Conservation (phyloP, 1,140 invertebrate species). For the Lasioglossum albipes region DNA sequence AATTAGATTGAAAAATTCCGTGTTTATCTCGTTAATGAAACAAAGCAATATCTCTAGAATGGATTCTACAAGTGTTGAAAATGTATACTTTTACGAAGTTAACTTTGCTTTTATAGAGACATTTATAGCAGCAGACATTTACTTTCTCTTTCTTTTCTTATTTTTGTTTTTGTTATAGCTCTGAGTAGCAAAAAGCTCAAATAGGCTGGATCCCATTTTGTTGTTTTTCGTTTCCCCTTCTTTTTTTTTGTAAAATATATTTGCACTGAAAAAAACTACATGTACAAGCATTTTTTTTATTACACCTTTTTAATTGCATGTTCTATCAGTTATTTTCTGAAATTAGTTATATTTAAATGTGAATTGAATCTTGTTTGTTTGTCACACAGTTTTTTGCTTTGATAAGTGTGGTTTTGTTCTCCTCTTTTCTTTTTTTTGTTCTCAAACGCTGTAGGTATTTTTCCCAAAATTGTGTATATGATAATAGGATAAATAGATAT, state of each 20-base stretch:
- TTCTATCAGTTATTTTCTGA: neutral
- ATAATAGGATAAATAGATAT: constrained; percentile 43
- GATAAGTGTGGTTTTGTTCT: neutral
- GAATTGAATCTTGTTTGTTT: constrained; percentile 7
- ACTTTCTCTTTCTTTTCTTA: neutral
- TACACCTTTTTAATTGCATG: constrained; percentile 27
- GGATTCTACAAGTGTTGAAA: constrained; percentile 31
- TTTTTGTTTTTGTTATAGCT: constrained; percentile 17
- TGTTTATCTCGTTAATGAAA: constrained; percentile 17
- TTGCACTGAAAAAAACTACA: constrained; percentile 32
- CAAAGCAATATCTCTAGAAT: constrained; percentile 16
- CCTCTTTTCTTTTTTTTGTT: constrained; percentile 1
- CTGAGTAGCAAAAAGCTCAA: constrained; percentile 3
- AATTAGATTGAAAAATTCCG: constrained; percentile 32
- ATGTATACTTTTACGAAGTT: constrained; percentile 39
- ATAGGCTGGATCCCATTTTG: constrained; percentile 26
- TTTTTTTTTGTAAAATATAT: constrained; percentile 45
- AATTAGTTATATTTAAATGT: neutral
- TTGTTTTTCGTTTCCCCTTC: constrained; percentile 10
- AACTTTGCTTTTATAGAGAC: constrained; percentile 12
- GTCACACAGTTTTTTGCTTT: neutral
- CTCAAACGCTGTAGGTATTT: constrained; percentile 1
- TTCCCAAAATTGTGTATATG: neutral
- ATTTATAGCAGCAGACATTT: constrained; percentile 23
- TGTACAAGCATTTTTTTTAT: constrained; percentile 30